phyloP scores from a whole-genome alignment of 2,797 vertebrate species.

The Propithecus perrieri region DNA sequence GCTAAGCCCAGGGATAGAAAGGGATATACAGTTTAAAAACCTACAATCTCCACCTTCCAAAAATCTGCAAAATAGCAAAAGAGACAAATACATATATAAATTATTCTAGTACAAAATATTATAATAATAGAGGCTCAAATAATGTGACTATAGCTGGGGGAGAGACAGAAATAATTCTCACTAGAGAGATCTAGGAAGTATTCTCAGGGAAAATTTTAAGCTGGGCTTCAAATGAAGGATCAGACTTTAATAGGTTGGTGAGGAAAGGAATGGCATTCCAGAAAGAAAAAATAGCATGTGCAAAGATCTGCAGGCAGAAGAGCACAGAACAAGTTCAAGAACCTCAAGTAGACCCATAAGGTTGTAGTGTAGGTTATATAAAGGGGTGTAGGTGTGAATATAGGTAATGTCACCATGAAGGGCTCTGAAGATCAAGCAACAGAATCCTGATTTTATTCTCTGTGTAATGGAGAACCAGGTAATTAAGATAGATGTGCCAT shows the following conservation, averaged over 20 bases:
- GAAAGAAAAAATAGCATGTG: not conserved
- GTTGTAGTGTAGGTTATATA: not conserved
- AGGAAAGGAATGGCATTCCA: conserved; percentile 14
- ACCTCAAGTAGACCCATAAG: not conserved
- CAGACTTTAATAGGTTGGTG: not conserved
- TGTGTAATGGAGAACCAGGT: not conserved
- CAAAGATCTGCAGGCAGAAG: not conserved
- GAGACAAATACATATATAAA: not conserved
- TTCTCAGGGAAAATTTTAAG: conserved; percentile 5
- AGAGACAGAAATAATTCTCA: conserved; percentile 27
- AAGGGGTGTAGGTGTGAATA: not conserved
- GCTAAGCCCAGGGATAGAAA: not conserved
- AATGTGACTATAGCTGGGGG: not conserved
- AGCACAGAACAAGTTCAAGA: not conserved
- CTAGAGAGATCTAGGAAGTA: not conserved
- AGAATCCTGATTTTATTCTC: conserved; percentile 1
- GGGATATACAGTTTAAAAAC: not conserved
- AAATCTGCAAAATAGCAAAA: conserved; percentile 32
- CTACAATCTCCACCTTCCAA: not conserved
- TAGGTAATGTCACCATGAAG: not conserved
- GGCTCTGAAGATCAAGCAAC: not conserved
- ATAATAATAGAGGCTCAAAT: conserved; percentile 10
- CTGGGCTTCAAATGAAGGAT: conserved; percentile 20
- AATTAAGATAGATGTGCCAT: not conserved
- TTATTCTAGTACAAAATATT: not conserved